Evolutionary conservation across 2,113 vertebrate species (phyloP), one percentile per base, ranked within the genome.

Genomic region (Cyphomyrus discorhynchus): DNA sequence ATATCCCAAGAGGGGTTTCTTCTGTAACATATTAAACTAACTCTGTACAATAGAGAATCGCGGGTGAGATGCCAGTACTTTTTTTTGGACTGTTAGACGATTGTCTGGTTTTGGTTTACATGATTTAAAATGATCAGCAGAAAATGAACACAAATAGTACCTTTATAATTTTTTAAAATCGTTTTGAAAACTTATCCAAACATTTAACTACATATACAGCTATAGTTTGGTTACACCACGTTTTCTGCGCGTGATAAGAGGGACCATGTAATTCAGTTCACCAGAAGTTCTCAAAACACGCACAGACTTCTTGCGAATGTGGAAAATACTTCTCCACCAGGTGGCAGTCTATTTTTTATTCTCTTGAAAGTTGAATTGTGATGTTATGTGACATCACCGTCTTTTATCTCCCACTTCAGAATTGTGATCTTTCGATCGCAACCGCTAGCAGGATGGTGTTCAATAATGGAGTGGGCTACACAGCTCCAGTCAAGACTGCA

Each of bases 311-410:
- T 70, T 27, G 52, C 49, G 19, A 87, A 62, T 13, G 46, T 39
- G 2, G 62, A 86, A 13, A 0, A 21, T 80, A 46, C 90, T 88
- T 77, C 1, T 90, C 95, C 96, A 95, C 94, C 93, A 95, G 96
- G 94, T 92, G 95, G 95, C 90, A 94, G 93, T 93, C 90, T 87
- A 93, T 92, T 93, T 92, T 93, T 92, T 52, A 46, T 47, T n/a
- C 88, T 77, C 80, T 53, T 56, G 52, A 83, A 89, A 62, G 52
- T 83, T 84, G 39, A 89, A 24, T 89, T 85, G 52, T 50, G 24
- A 42, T 89, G 50, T 39, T 84, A 66, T 7, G 52, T 89, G 80
- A 89, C 77, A 89, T 85, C 77, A 85, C 50, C 56, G 52, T 8
- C 24, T 84, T 58, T 58, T 47, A 56, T 84, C 77, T 46, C 50